These are phyloP conservation scores for Chironomus tentans DNA, from an alignment of 2,888 invertebrate species.

Conservation along the genomic window DNA sequence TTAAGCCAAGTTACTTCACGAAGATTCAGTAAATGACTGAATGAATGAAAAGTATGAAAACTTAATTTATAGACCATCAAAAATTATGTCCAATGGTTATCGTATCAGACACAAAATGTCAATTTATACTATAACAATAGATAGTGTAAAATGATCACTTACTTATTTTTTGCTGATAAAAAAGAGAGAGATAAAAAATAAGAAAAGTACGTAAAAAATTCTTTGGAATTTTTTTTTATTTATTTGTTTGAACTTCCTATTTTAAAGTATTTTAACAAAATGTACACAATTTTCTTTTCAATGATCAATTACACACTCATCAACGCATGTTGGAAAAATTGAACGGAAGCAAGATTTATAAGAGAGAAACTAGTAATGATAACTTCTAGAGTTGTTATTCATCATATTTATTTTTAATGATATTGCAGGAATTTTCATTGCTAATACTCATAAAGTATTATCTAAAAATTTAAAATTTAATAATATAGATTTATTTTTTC, in stretches of 20 bases:
- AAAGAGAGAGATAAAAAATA: no score
- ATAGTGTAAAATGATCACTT: no score
- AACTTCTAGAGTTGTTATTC: no score
- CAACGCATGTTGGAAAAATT: neutral
- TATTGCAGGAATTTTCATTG: no score
- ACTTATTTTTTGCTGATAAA: neutral
- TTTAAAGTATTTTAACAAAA: neutral
- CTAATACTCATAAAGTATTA: no score
- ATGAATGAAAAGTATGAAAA: neutral
- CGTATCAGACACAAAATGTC: neutral
- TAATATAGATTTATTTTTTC: no score
- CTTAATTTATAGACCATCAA: neutral
- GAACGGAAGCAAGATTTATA: neutral
- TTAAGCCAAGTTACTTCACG: neutral
- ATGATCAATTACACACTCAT: neutral
- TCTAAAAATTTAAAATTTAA: no score
- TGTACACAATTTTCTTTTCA: neutral
- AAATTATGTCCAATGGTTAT: neutral
- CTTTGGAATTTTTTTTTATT: neutral
- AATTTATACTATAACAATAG: neutral
- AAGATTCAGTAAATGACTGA: neutral
- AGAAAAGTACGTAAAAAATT: neutral
- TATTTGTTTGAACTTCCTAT: neutral
- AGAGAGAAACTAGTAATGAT: neutral
- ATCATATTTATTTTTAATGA: no score